Evolutionary conservation across 2,113 vertebrate genomes (phyloP).

Genomic region (Shinisaurus crocodilurus): DNA sequence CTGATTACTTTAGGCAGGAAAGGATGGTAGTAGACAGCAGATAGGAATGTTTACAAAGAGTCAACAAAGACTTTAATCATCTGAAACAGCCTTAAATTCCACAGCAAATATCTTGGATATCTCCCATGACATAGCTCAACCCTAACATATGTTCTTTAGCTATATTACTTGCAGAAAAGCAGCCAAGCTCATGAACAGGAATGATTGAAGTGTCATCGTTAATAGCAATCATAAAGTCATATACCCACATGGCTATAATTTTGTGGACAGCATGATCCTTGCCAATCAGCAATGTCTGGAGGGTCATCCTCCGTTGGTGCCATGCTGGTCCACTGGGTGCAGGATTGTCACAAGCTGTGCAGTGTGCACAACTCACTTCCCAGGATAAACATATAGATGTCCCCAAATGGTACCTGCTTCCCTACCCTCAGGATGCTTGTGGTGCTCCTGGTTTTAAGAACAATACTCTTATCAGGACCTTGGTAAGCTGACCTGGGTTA

Average conservation of each 20-base stretch:
- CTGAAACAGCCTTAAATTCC: neutral
- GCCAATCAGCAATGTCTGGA: neutral
- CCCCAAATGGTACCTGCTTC: neutral
- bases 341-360: neutral
- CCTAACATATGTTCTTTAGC: neutral
- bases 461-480: neutral
- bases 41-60: neutral
- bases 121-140: neutral
- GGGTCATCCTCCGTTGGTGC: neutral
- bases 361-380: neutral
- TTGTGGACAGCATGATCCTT: neutral
- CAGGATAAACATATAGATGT: neutral
- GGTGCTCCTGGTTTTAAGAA: neutral
- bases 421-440: neutral
- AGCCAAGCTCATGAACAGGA: neutral
- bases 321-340: neutral
- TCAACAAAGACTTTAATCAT: neutral
- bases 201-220: neutral
- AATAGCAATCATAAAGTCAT: neutral
- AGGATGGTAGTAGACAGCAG: neutral
- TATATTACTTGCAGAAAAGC: fast-evolving
- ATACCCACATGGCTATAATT: neutral
- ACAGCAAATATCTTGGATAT: fast-evolving
- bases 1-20: neutral
- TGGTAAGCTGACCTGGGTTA: neutral